Conservation (phyloP, 2,797 vertebrate species). For the Brotula barbata region DNA sequence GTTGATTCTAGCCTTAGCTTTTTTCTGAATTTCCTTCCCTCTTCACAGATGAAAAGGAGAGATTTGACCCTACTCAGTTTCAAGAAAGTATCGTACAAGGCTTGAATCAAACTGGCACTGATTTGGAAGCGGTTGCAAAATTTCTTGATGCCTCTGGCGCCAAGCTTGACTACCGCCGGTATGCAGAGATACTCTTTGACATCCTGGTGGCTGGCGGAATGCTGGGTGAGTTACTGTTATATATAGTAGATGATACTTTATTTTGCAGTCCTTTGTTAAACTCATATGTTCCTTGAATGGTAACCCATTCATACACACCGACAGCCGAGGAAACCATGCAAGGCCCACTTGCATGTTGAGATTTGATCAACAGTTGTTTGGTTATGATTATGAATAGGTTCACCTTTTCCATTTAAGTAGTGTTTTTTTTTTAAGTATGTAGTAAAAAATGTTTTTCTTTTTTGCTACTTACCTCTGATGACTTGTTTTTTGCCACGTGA, state of each 20-base stretch:
- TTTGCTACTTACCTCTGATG: no score
- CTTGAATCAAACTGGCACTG: constrained; percentile 96
- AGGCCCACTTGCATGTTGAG: no score
- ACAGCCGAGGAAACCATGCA: no score
- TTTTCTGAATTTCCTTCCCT: not conserved
- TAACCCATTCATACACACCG: no score
- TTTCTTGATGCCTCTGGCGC: constrained; percentile 98
- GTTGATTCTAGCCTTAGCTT: fast-evolving
- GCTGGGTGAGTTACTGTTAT: constrained; percentile 85
- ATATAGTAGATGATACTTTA: not conserved
- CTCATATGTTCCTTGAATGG: no score
- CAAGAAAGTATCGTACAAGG: constrained; percentile 99
- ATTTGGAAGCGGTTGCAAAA: constrained; percentile 97
- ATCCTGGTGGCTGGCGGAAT: constrained; percentile 99
- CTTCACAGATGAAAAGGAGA: constrained; percentile 98
- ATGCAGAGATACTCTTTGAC: constrained; percentile 97
- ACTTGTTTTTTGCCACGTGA: no score
- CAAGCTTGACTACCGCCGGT: constrained; percentile 98
- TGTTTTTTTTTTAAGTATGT: no score
- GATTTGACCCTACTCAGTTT: constrained; percentile 99
- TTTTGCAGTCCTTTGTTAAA: no score
- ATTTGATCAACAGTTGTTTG: no score
- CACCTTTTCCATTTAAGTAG: no score
- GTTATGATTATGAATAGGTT: no score
- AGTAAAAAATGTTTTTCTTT: no score